Evolutionary conservation across 2,113 vertebrate genomes (phyloP), one percentile per base, ranked within the genome.

Genomic region (Australoheros scitulus): DNA sequence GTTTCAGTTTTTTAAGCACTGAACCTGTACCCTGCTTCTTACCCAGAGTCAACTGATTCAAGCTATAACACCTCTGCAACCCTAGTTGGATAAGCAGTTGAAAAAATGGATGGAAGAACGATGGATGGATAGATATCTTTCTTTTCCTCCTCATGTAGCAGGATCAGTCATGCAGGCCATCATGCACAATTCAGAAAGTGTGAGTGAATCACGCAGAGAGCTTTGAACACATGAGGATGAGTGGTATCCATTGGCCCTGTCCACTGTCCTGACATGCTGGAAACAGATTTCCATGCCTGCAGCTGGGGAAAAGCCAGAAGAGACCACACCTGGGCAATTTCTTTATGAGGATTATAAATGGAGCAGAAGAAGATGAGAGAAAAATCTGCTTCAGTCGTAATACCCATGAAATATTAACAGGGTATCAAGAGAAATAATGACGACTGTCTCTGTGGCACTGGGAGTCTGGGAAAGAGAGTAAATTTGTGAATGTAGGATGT

Each of bases 281-380:
- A 74, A 70, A 52, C 17, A 63, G 50, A 29, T 64, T 14, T 32
- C 36, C 13, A 1, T 55, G 11, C 13, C 29, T 78, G 60, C 74
- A 58, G 65, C 38, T 59, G 38, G 60, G 24, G 41, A 36, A 29
- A 72, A 52, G 2, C 50, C 36, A 74, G 36, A 36, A 20, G 5
- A 58, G 34, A n/a, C n/a, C 55, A 87, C 57, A 83, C 72, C 84
- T 81, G 55, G 63, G 64, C 11, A 34, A 36, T 63, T 26, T 78
- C 17, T 59, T 57, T n/a, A 56, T 26, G 20, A 34, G 18, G 18
- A 43, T 60, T 85, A 78, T 29, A 80, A 80, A 59, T 38, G 64
- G 76, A 57, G 56, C 10, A 11, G 36, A 36, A 58, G 47, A 22
- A 72, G 9, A 84, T n/a, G 50, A 24, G 41, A 47, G 57, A 63